Conservation (phyloP, 2,113 vertebrate species). For the Gnathonemus echidnorhynchus region DNA sequence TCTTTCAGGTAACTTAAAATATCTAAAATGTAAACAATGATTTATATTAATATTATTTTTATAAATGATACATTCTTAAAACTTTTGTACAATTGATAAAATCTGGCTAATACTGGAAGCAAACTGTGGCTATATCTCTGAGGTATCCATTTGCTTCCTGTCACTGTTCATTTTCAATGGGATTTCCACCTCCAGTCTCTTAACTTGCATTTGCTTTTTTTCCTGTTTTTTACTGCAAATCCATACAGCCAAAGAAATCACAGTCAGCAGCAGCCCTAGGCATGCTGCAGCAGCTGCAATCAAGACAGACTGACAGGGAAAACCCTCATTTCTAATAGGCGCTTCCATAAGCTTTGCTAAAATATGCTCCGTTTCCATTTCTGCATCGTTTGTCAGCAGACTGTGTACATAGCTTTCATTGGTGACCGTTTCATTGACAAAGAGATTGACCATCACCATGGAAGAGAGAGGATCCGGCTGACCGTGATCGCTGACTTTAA, state of each 20-base stretch:
- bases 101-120: not conserved
- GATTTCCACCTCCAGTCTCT: conserved; percentile 75
- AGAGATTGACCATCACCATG: conserved; percentile 90
- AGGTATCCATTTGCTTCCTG: conserved; percentile 80
- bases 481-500: conserved; percentile 93
- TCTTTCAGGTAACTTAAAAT: not conserved
- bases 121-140: conserved; percentile 27
- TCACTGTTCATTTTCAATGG: conserved; percentile 85
- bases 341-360: conserved; percentile 75
- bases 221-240: conserved; percentile 76
- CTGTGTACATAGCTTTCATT: conserved; percentile 94
- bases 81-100: not conserved
- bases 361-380: conserved; percentile 76
- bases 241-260: conserved; percentile 76
- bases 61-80: not conserved
- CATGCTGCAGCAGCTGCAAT: conserved; percentile 78
- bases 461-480: conserved; percentile 90
- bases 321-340: conserved; percentile 62
- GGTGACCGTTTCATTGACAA: conserved; percentile 93
- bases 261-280: conserved; percentile 71
- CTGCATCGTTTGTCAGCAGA: conserved; percentile 76
- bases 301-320: conserved; percentile 74
- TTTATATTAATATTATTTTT: no score
- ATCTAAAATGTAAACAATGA: conserved; percentile 5
- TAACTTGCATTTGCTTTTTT: conserved; percentile 64